Evolutionary conservation across 2,888 invertebrate genomes (phyloP).

Genomic region (Chymomyza procnemis): DNA sequence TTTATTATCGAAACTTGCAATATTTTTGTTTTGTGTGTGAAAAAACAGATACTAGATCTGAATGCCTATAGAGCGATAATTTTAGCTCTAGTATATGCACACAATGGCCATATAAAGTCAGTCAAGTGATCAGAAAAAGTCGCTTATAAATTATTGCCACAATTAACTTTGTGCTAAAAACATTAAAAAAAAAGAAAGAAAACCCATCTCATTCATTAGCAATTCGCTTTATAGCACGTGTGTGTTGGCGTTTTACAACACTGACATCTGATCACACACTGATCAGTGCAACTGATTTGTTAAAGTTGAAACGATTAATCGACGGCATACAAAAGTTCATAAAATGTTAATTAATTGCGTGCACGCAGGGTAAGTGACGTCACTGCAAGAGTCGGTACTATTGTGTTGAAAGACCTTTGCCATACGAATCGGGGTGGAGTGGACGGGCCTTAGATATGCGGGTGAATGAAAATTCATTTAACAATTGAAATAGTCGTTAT

Average conservation of each 20-base stretch:
- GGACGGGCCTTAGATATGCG: neutral
- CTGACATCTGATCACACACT: neutral
- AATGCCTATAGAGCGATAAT: neutral
- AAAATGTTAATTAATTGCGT: neutral
- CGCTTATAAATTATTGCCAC: constrained; percentile 25
- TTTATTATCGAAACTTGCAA: constrained; percentile 30
- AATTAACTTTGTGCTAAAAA: constrained; percentile 14
- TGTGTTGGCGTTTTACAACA: constrained; percentile 42
- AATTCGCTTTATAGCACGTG: constrained; percentile 45
- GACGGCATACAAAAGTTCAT: neutral
- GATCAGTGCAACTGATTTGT: neutral
- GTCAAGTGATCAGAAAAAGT: constrained; percentile 51
- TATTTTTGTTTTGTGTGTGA: constrained; percentile 17
- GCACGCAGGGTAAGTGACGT: neutral
- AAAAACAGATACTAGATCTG: neutral
- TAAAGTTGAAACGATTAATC: neutral
- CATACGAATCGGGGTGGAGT: too few species aligned
- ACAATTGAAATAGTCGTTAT: neutral
- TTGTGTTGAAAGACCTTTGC: neutral
- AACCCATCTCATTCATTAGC: constrained; percentile 48
- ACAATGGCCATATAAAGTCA: constrained; percentile 49
- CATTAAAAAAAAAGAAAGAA: constrained; percentile 16
- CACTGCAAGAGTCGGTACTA: neutral
- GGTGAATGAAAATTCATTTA: neutral
- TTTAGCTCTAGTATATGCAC: constrained; percentile 18